phyloP scores from a whole-genome alignment of 2,888 invertebrate genomes.

The Apoda limacodes region DNA sequence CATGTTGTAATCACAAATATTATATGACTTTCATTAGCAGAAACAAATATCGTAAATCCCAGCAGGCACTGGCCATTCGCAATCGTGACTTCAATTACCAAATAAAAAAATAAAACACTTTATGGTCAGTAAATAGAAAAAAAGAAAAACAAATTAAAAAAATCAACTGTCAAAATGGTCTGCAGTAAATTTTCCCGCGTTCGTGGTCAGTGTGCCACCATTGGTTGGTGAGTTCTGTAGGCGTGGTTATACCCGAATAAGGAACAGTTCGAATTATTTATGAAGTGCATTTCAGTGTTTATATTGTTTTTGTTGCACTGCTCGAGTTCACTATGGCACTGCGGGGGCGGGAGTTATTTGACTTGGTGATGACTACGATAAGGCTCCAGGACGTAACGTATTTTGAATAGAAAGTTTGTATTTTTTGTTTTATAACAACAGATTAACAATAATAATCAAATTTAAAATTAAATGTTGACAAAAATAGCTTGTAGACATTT shows the following conservation, averaged over 20 bases:
- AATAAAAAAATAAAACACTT: conserved; percentile 34
- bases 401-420: too few species aligned
- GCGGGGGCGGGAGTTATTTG: conserved; percentile 35
- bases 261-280: conserved; percentile 56
- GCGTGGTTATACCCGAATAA: conserved; percentile 50
- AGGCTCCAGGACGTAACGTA: too few species aligned
- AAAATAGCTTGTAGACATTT: too few species aligned
- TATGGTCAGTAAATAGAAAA: conserved; percentile 34
- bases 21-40: conserved; percentile 42
- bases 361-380: conserved; percentile 34
- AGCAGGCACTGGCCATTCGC: conserved; percentile 42
- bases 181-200: conserved; percentile 57
- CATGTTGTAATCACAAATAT: neutral
- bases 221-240: conserved; percentile 39
- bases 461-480: too few species aligned
- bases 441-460: too few species aligned
- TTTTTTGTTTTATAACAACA: too few species aligned
- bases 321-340: conserved; percentile 28
- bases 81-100: conserved; percentile 32
- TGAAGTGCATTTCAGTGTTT: conserved; percentile 50
- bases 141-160: conserved; percentile 45
- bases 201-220: conserved; percentile 28
- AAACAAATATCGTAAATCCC: conserved; percentile 53
- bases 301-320: conserved; percentile 8
- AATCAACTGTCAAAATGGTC: conserved; percentile 64